Evolutionary conservation across 2,888 invertebrate species (phyloP).

Genomic region (Pristionchus entomophagus): DNA sequence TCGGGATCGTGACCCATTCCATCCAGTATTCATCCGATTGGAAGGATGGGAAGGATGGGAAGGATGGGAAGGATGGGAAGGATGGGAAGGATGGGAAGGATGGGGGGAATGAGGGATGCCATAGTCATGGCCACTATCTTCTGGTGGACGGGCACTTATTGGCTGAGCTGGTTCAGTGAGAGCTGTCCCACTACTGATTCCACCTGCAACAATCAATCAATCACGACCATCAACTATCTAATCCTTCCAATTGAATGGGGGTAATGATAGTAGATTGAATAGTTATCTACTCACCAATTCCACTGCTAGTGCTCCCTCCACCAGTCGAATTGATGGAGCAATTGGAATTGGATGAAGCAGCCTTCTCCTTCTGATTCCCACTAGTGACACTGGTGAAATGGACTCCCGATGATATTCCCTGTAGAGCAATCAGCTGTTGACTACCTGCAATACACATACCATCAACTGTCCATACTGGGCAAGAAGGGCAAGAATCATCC

Average conservation of each 20-base stretch:
- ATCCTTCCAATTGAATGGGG: background rate
- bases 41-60: background rate
- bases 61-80: background rate
- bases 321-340: background rate
- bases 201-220: too few species aligned
- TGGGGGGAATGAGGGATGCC: background rate
- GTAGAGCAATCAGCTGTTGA: background rate
- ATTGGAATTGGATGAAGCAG: background rate
- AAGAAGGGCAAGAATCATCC: too few species aligned
- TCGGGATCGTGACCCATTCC: too few species aligned
- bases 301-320: conserved; percentile 12
- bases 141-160: conserved; percentile 8
- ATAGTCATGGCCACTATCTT: conserved; percentile 15
- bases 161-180: background rate
- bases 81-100: background rate
- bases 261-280: background rate
- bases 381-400: too few species aligned
- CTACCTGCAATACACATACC: conserved; percentile 6
- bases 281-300: background rate
- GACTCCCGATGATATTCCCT: background rate
- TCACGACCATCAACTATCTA: background rate
- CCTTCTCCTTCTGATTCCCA: too few species aligned
- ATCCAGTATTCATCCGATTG: too few species aligned
- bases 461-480: too few species aligned
- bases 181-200: too few species aligned